Evolutionary conservation across 1,140 invertebrate species (phyloP).

Genomic region (Drosophila chauvacae): DNA sequence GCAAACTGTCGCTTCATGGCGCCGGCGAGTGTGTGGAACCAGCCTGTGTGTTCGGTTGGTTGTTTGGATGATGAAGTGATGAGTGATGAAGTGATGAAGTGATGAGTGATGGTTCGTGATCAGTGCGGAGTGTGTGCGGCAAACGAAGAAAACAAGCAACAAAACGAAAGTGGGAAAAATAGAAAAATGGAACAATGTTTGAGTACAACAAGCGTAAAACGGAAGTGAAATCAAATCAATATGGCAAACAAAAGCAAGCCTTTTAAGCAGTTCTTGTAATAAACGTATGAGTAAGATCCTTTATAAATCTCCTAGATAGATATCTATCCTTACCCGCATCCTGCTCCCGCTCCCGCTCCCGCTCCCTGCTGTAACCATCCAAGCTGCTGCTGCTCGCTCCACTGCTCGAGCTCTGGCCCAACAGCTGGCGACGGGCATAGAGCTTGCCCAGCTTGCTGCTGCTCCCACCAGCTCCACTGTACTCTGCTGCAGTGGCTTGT

Average conservation of each 20-base stretch:
- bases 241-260: neutral
- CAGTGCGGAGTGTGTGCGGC: conserved; percentile 27
- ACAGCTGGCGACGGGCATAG: conserved; percentile 66
- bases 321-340: conserved; percentile 58
- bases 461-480: conserved; percentile 1
- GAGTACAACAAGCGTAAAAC: conserved; percentile 40
- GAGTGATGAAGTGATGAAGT: neutral
- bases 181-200: conserved; percentile 22
- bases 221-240: neutral
- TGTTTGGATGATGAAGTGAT: conserved; percentile 3
- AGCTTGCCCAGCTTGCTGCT: conserved; percentile 65
- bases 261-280: neutral
- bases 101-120: conserved; percentile 21
- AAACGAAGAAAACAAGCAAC: conserved; percentile 53
- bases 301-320: neutral
- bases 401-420: conserved; percentile 55
- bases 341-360: conserved; percentile 19
- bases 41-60: conserved; percentile 84
- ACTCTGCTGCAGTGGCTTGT: conserved; percentile 8
- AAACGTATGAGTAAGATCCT: neutral
- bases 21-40: conserved; percentile 87
- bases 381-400: conserved; percentile 51
- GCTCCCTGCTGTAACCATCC: conserved; percentile 49
- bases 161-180: conserved; percentile 23
- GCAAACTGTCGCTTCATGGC: conserved; percentile 89